Conservation (phyloP, 2,888 invertebrate species). For the Zeuzera pyrina region DNA sequence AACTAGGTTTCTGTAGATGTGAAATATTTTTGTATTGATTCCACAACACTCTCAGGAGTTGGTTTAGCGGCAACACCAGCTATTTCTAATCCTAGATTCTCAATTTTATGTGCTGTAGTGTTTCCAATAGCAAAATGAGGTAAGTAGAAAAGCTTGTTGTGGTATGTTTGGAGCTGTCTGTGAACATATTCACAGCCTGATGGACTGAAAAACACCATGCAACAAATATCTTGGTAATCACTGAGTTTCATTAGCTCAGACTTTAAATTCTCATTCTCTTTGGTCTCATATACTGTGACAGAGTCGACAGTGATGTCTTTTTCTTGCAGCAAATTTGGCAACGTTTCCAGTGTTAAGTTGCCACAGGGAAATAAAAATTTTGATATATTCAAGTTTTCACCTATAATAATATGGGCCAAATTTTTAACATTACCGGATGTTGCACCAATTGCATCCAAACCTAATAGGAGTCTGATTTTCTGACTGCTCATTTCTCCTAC, state of each 20-base stretch:
- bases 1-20: constrained; percentile 18
- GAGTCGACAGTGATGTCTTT: constrained; percentile 36
- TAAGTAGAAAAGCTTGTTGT: constrained; percentile 37
- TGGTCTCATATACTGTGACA: constrained; percentile 55
- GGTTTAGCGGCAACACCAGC: constrained; percentile 51
- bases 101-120: constrained; percentile 58
- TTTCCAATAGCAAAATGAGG: constrained; percentile 65
- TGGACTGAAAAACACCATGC: constrained; percentile 61
- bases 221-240: constrained; percentile 27
- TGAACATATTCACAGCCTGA: constrained; percentile 60
- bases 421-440: constrained; percentile 47
- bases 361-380: constrained; percentile 59
- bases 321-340: constrained; percentile 33
- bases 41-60: constrained; percentile 38
- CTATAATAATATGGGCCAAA: constrained; percentile 37
- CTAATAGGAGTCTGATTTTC: constrained; percentile 38
- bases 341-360: constrained; percentile 43
- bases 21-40: constrained; percentile 41
- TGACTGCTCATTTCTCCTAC: constrained; percentile 45
- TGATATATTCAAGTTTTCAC: constrained; percentile 32
- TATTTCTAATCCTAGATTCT: constrained; percentile 54
- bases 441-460: constrained; percentile 43
- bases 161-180: constrained; percentile 53
- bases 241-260: constrained; percentile 38
- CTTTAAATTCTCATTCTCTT: constrained; percentile 47